phyloP scores from a whole-genome alignment of 2,797 vertebrate genomes.

The Sebastes minor region DNA sequence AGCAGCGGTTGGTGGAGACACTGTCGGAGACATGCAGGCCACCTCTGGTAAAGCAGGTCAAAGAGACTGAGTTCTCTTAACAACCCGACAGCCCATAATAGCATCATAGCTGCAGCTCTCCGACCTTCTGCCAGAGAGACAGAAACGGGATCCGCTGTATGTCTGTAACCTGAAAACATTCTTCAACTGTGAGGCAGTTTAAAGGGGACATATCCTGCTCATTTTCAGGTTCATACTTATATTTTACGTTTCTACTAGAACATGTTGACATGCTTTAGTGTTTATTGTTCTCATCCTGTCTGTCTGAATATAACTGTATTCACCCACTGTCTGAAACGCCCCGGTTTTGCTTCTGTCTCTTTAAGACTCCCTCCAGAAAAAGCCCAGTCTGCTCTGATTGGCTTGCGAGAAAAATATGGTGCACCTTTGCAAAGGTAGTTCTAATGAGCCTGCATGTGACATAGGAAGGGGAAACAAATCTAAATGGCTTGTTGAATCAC shows the following conservation, averaged over 20 bases:
- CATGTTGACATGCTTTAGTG: not conserved
- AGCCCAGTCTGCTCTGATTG: no score
- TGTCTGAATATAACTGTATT: not conserved
- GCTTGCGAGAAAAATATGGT: no score
- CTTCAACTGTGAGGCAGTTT: not conserved
- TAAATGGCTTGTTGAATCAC: no score
- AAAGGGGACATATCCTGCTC: not conserved
- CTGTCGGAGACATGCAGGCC: slow-evolving; percentile 44
- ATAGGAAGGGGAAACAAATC: no score
- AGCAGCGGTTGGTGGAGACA: slow-evolving; percentile 2
- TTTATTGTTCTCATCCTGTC: not conserved
- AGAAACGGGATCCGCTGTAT: not conserved
- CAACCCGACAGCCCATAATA: slow-evolving; percentile 63
- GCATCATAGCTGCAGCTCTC: not conserved
- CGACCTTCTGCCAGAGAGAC: not conserved
- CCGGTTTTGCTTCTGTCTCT: no score
- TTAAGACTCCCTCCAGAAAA: no score
- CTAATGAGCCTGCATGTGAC: no score
- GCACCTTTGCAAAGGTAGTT: no score
- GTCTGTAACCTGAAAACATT: not conserved
- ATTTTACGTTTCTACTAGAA: not conserved
- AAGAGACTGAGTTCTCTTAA: slow-evolving; percentile 49
- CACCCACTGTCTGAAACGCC: not conserved
- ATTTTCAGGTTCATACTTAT: not conserved
- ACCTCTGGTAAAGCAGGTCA: slow-evolving; percentile 71